Base-by-base conservation (phyloP, 2,888 invertebrate species). In the Chrysina gloriosa region DNA sequence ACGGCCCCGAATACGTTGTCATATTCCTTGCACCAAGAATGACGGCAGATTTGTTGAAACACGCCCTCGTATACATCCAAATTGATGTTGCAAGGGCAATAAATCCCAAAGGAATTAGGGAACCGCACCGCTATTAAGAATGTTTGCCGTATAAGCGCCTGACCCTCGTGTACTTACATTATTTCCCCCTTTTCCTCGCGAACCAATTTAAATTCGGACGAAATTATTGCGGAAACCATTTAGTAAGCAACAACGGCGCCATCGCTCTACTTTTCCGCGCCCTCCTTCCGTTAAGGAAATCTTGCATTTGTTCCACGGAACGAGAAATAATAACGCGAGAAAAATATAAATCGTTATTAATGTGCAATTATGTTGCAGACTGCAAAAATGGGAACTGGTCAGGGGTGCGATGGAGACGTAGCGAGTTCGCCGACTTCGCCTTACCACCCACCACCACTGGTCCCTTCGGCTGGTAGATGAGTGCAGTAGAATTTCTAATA, bases 401-500 rank as follows among this genome's bases (percentile, higher is more conserved):
- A 29, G 31, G 31, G 19, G 31, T 9, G 7, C 3, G 47, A 29
- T 6, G 31, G 31, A 7, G 31, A 7, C 31, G 31, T 6, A 4
- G 39, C 2, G 39, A n/a, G 11, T 11, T 14, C 3, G 11, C 39
- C 39, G 16, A 39, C 11, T 39, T 9, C 1, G 2, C 31, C 39
- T 5, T 14, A 9, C 11, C 39, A 11, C 2, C 7, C 50, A 29
- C 50, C 29, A 29, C 29, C n/a, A 48, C 48, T 19, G 4, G 29
- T 14, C 16, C 50, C 14, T 16, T 31, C 9, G 16, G 50, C 2
- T 29, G 14, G 42, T 42, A 42, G 42, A 16, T 42, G 14, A 14
- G 16, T 42, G 42, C 19, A 42, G 70, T 69, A 71, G 69, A 72
- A 69, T 77, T 77, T 78, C 78, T 81, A 80, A 79, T 79, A 80